A percentile compares a stretch with the other conserved stretches of the same genome.
These are phyloP conservation scores for Chiloscyllium punctatum DNA, from an alignment of 2,797 vertebrate species.

Conservation along the genomic window DNA sequence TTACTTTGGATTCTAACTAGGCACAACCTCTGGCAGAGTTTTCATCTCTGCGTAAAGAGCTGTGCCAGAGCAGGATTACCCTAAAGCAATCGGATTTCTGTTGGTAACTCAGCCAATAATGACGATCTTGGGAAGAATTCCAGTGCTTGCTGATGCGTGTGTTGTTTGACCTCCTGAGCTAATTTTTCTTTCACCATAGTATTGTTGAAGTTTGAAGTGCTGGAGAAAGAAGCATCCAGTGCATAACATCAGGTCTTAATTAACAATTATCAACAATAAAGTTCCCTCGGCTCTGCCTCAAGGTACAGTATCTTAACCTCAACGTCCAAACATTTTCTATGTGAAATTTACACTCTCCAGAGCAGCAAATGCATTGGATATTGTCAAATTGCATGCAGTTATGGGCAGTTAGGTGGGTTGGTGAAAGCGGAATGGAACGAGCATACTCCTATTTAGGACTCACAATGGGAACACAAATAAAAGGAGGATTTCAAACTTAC, in stretches of 20 bases:
- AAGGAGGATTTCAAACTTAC: not conserved
- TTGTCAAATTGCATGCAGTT: not conserved
- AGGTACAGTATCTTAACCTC: not conserved
- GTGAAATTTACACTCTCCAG: not conserved
- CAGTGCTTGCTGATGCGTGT: not conserved
- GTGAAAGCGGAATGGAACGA: not conserved
- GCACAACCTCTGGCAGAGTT: not conserved
- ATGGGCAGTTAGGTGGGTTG: not conserved
- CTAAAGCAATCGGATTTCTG: not conserved
- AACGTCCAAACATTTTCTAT: not conserved
- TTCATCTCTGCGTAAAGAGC: not conserved
- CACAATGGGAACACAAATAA: not conserved
- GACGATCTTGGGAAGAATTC: not conserved
- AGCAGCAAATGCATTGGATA: not conserved
- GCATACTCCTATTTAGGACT: not conserved
- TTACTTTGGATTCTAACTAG: not conserved
- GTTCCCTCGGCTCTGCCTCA: not conserved
- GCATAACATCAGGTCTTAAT: not conserved
- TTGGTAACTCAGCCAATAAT: not conserved
- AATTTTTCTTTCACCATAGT: not conserved
- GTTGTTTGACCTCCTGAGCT: not conserved
- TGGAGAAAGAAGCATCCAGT: not conserved
- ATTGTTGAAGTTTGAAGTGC: not conserved
- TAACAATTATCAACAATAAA: not conserved
- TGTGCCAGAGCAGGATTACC: not conserved